phyloP scores from a whole-genome alignment of 2,888 invertebrate genomes.

The Ennomos erosarius region DNA sequence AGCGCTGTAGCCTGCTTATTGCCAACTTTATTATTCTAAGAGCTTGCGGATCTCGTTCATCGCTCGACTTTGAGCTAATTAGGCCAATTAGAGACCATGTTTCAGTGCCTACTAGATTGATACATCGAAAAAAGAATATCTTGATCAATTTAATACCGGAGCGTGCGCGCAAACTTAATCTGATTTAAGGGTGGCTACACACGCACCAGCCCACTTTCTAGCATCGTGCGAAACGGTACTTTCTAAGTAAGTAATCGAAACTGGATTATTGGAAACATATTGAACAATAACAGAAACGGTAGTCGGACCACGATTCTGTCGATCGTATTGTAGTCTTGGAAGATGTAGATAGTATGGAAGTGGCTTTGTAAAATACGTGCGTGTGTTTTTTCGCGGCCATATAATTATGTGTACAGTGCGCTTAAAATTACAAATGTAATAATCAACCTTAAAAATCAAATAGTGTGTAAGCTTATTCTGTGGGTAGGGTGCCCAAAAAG shows the following conservation, averaged over 20 bases:
- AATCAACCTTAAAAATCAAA: no score
- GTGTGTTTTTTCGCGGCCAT: no score
- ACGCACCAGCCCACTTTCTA: constrained; percentile 61
- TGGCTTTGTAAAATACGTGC: constrained; percentile 14
- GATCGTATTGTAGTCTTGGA: constrained; percentile 50
- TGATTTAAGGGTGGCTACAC: constrained; percentile 50
- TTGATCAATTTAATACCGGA: constrained; percentile 28
- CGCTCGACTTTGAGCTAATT: no score
- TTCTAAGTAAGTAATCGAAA: constrained; percentile 70
- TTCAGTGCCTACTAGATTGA: not conserved
- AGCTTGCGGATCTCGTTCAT: no score
- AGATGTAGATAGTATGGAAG: constrained; percentile 50
- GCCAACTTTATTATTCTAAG: no score
- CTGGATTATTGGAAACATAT: constrained; percentile 83
- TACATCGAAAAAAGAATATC: not conserved
- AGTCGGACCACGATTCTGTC: constrained; percentile 70
- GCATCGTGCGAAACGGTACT: constrained; percentile 67
- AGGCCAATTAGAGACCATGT: no score
- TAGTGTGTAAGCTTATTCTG: no score
- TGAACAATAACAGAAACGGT: constrained; percentile 81
- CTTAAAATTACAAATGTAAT: no score
- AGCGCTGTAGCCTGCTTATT: no score
- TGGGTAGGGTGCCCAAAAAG: no score
- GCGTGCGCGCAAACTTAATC: constrained; percentile 37
- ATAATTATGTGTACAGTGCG: no score